Base-by-base conservation (phyloP, 1,140 invertebrate genomes). In the Tenebrio molitor region DNA sequence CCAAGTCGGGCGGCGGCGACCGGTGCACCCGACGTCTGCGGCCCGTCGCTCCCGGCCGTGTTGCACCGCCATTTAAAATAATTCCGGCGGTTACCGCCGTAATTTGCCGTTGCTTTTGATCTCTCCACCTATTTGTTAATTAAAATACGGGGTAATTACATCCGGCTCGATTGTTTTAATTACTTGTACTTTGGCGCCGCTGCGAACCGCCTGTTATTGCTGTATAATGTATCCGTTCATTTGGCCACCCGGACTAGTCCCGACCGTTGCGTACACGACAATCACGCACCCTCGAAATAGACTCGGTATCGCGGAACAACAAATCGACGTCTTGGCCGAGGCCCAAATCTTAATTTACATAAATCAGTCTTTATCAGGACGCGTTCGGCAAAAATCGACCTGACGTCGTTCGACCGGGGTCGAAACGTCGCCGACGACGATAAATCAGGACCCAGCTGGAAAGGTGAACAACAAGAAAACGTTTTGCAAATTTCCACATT, bases 111-210 rank as follows among this genome's bases (percentile, higher is more conserved):
- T 44, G 64, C 64, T 66, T 66, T 66, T 66, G 64, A 66, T 66
- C 64, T 66, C 23, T 66, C 36, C 25, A 44, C 42, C 64, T 42
- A 66, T 66, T 66, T 66, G 64, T 66, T 66, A 66, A 66, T 66
- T 66, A 66, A 66, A 66, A 66, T 66, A 66, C 64, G 63, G 64
- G 64, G 64, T 66, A 66, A 66, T 66, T 66, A 66, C 64, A 66
- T 66, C 64, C 64, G 64, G 64, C 64, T 66, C 64, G 64, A 66
- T 66, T 66, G 64, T 66, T 66, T 66, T 66, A 66, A 66, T 66
- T 66, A 66, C 36, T 66, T 44, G 64, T 66, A 66, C 64, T 66
- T 66, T 66, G 50, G 42, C 64, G 42, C 25, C 42, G 64, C 12
- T 34, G 64, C 36, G 17, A 44, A 42, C 39, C 39, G 64, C 23